Conservation (phyloP, 2,113 vertebrate genomes). For the human region DNA sequence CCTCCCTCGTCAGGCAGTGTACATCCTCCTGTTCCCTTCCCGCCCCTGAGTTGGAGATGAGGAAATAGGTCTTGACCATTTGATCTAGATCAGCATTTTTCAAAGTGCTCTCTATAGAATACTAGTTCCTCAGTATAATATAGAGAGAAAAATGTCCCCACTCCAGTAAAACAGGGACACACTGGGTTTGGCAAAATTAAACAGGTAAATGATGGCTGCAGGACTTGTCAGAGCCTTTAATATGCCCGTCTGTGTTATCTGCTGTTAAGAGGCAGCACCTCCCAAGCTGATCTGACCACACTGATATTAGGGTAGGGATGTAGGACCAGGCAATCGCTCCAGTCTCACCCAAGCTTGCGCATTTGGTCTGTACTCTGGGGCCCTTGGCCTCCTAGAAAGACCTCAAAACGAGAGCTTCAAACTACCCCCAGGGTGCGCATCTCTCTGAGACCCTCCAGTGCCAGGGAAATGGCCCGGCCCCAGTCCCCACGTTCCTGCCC, state of each 20-base stretch:
- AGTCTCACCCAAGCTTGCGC: too few relatives aligned
- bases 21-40: accelerated
- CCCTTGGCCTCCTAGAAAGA: not conserved
- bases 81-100: not conserved
- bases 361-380: not conserved
- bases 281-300: not conserved
- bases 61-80: accelerated
- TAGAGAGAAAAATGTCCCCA: not conserved
- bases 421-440: not conserved
- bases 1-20: not conserved
- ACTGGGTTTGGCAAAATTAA: not conserved
- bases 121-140: accelerated
- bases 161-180: not conserved
- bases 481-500: not conserved
- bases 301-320: accelerated
- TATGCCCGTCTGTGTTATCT: accelerated
- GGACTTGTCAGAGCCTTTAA: not conserved
- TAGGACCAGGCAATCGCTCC: accelerated
- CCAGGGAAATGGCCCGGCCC: not conserved
- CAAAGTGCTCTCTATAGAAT: not conserved
- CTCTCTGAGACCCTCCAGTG: not conserved
- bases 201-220: not conserved
- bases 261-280: not conserved
- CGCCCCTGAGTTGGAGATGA: accelerated
- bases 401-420: not conserved